Evolutionary conservation across 2,797 vertebrate species (phyloP), one percentile per base, ranked within the genome.

Genomic region (Yasuhikotakia modesta): DNA sequence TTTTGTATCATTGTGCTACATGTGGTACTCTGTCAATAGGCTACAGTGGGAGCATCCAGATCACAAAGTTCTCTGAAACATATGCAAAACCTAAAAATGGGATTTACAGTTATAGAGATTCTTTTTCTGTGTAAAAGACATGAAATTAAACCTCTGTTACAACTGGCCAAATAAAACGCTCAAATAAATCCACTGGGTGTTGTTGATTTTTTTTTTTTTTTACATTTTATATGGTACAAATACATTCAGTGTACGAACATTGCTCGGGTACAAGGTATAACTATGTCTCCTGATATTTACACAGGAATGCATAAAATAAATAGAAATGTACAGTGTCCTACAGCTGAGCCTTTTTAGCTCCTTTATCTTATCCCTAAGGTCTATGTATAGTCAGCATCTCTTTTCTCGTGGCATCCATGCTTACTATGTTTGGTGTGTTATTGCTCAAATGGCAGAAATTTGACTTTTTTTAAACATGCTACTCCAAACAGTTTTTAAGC

Each of bases 121-220:
- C 19, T 32, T 79, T 81, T 57, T 82, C 19, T 67, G 39, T 82
- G 43, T 46, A 24, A 55, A 14, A 57, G 69, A 22, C 27, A 61
- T 39, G 50, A 32, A 77, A 73, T 60, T 0, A 55, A 76, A 50
- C 12, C 1, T 52, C 48, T 85, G 83, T 79, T 70, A 79, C 53
- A 11, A 74, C 74, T 81, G 76, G 79, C 76, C 76, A 83, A 82
- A 85, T 83, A 81, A 84, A 84, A 60, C 53, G 43, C 73, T 64
- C 52, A 55, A 63, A 74, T 74, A 61, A 4, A 81, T 27, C 2
- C 16, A 19, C 17, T 74, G 19, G 3, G 63, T 64, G 17, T 14
- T 52, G 19, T 69, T 43, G 0, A 11, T 48, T 72, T 74, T 46
- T 81, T 68, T 12, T 32, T 32, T 32, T 35, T 35, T 1, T 43